These are phyloP conservation scores for Acanthosepion lycidas DNA, from an alignment of 2,888 invertebrate species.

Conservation along the genomic window DNA sequence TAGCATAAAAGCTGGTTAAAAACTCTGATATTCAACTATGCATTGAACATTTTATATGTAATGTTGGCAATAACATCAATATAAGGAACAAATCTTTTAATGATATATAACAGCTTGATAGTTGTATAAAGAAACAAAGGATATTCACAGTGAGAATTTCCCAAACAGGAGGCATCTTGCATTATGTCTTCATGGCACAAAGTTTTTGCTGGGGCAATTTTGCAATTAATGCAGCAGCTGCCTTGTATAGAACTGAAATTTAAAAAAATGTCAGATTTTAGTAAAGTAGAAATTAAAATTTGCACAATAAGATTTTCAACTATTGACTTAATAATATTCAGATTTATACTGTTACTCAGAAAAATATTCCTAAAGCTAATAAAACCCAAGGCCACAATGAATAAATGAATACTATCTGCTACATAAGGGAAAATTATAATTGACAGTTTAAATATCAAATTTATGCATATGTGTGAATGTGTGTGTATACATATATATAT, in stretches of 20 bases:
- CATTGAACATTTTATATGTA: not conserved
- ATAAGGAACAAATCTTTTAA: not conserved
- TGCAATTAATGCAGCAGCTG: constrained; percentile 92
- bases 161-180: constrained; percentile 54
- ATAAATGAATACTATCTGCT: not conserved
- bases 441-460: not conserved
- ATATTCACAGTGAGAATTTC: constrained; percentile 60
- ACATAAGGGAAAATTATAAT: not conserved
- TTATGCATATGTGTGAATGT: not conserved
- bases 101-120: not conserved
- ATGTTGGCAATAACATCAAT: not conserved
- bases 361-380: not conserved
- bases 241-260: constrained; percentile 91
- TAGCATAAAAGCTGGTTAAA: no score
- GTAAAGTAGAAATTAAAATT: not conserved
- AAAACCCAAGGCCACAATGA: not conserved
- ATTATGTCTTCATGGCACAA: constrained; percentile 54
- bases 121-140: constrained; percentile 55
- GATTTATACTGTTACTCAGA: not conserved
- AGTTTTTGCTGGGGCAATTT: constrained; percentile 82
- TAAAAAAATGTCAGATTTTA: not conserved
- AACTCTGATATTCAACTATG: not conserved
- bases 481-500: no score
- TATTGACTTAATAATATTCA: not conserved
- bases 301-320: not conserved